Conservation (phyloP, 2,113 vertebrate species). For the Cottus gobio region DNA sequence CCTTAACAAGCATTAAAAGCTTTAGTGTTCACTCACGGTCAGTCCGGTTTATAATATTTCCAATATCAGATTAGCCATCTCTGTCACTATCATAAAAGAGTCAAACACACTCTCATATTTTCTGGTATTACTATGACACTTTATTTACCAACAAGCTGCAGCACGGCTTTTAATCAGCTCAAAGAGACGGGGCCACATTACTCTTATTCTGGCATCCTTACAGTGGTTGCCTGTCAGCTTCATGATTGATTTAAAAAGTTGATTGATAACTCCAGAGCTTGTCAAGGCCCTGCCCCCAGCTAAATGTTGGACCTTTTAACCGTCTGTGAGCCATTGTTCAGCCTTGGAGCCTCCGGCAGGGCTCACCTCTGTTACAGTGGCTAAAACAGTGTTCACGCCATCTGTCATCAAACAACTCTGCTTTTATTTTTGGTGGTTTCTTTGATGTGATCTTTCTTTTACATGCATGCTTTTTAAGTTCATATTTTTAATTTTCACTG, state of each 20-base stretch:
- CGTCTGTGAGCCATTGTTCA: constrained; percentile 57
- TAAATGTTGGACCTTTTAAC: constrained; percentile 60
- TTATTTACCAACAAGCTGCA: constrained; percentile 31
- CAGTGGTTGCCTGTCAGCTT: constrained; percentile 60
- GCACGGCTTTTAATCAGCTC: constrained; percentile 60
- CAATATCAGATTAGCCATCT: constrained; percentile 7
- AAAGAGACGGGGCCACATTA: constrained; percentile 47
- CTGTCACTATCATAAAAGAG: background rate
- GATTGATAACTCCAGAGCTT: constrained; percentile 69
- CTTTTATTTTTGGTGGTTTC: constrained; percentile 4
- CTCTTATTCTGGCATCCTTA: constrained; percentile 57
- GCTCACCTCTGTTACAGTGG: constrained; percentile 33
- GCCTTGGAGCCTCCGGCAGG: constrained; percentile 18
- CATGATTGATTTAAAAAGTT: constrained; percentile 66
- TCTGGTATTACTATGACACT: constrained; percentile 19
- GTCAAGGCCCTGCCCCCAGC: constrained; percentile 54
- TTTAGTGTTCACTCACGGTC: background rate
- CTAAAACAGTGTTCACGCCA: constrained; percentile 47
- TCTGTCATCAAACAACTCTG: constrained; percentile 18
- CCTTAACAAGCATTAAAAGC: background rate
- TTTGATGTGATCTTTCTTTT: background rate
- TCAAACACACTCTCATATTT: background rate
- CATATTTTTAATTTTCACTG: background rate
- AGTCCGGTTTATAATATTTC: background rate
- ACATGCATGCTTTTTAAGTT: background rate